phyloP scores from a whole-genome alignment of 2,888 invertebrate species.

The Phragmatobia fuliginosa region DNA sequence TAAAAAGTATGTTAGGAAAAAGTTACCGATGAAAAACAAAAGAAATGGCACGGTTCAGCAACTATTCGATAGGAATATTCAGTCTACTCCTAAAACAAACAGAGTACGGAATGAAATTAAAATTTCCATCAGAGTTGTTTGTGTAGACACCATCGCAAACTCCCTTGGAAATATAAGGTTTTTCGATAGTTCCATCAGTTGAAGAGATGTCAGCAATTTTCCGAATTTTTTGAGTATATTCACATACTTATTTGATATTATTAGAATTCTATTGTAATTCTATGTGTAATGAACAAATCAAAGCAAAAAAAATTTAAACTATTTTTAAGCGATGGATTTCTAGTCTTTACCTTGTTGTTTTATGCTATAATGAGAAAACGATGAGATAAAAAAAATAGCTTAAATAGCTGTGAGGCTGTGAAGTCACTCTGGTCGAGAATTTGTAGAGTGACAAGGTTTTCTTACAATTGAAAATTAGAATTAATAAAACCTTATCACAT shows the following conservation, averaged over 20 bases:
- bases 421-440: too few species aligned
- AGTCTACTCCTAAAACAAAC: slow-evolving; percentile 61
- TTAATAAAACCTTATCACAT: too few species aligned
- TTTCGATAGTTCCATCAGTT: slow-evolving; percentile 4
- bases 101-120: slow-evolving; percentile 59
- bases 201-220: background rate
- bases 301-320: too few species aligned
- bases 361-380: too few species aligned
- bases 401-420: too few species aligned
- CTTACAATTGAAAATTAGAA: too few species aligned
- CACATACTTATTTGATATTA: background rate
- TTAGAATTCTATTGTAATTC: background rate
- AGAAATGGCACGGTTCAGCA: slow-evolving; percentile 28
- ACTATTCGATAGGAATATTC: slow-evolving; percentile 52
- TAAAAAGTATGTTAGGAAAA: background rate
- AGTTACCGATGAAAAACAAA: background rate
- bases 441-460: too few species aligned
- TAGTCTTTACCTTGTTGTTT: too few species aligned
- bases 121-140: slow-evolving; percentile 69
- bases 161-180: slow-evolving; percentile 39
- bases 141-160: slow-evolving; percentile 44
- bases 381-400: too few species aligned
- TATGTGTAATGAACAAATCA: background rate
- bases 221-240: background rate
- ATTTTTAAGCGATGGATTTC: too few species aligned